phyloP scores from a whole-genome alignment of 2,888 invertebrate species.

The Leptinotarsa tumamoca region DNA sequence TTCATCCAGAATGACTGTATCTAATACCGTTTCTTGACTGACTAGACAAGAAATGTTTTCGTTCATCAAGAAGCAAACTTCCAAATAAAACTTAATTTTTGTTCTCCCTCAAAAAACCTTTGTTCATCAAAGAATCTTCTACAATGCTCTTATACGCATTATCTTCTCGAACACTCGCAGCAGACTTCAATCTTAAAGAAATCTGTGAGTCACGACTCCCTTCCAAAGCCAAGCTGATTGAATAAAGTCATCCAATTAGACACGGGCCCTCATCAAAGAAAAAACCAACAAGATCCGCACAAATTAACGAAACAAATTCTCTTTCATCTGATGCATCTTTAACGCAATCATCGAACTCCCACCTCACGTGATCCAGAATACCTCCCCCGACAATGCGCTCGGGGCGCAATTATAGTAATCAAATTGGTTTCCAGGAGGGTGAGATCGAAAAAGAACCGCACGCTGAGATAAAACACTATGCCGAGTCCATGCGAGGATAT shows the following conservation, averaged over 20 bases:
- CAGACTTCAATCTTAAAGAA: not conserved
- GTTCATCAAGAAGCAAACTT: no score
- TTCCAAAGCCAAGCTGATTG: not conserved
- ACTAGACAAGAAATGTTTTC: no score
- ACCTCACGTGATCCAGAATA: constrained; percentile 43
- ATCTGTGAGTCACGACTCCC: constrained; percentile 5
- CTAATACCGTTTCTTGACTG: no score
- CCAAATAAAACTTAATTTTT: no score
- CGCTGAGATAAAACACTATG: constrained; percentile 44
- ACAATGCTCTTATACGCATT: no score
- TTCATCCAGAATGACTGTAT: no score
- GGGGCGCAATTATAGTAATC: constrained; percentile 51
- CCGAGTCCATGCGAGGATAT: constrained; percentile 46
- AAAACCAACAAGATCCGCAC: constrained; percentile 25
- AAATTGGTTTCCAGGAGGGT: constrained; percentile 50
- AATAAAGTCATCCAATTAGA: constrained; percentile 19
- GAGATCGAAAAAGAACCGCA: constrained; percentile 42
- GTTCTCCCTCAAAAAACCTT: no score
- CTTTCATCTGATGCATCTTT: constrained; percentile 45
- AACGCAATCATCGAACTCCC: constrained; percentile 41
- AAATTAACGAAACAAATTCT: constrained; percentile 21
- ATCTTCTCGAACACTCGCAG: not conserved
- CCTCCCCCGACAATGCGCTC: constrained; percentile 41
- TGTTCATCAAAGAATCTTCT: no score
- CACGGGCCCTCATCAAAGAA: constrained; percentile 18